Percentiles rank a stretch among this genome's conserved stretches.
Conservation (phyloP, 2,797 vertebrate genomes). For the Synaphobranchus kaupii region DNA sequence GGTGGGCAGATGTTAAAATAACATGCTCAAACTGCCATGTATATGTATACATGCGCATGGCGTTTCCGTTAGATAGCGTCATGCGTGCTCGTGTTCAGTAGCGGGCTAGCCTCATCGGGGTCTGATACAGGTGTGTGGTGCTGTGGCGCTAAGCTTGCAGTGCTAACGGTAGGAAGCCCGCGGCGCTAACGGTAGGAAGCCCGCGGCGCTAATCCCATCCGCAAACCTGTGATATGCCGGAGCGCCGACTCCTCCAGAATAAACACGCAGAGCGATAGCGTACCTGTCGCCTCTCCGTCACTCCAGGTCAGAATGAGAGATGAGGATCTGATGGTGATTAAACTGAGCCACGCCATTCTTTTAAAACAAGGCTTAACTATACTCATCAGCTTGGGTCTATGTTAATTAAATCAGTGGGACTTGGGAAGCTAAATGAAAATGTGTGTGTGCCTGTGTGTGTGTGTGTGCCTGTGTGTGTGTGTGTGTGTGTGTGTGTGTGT, state of each 20-base stretch:
- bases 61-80: too few relatives aligned
- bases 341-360: neutral
- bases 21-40: neutral
- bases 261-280: neutral
- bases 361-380: neutral
- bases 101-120: too few relatives aligned
- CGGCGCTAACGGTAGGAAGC: neutral
- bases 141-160: neutral
- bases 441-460: too few relatives aligned
- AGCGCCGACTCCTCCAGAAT: neutral
- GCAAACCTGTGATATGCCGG: neutral
- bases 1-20: neutral
- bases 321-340: neutral
- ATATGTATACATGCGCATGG: too few relatives aligned
- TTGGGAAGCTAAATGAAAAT: too few relatives aligned
- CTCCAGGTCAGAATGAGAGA: neutral
- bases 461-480: too few relatives aligned
- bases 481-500: too few relatives aligned
- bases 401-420: too few relatives aligned
- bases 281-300: neutral
- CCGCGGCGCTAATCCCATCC: neutral
- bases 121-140: too few relatives aligned
- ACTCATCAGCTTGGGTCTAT: neutral
- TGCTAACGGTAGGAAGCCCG: neutral
- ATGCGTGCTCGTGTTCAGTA: too few relatives aligned